Conservation (phyloP, 1,140 invertebrate genomes). For the Bombus turneri region DNA sequence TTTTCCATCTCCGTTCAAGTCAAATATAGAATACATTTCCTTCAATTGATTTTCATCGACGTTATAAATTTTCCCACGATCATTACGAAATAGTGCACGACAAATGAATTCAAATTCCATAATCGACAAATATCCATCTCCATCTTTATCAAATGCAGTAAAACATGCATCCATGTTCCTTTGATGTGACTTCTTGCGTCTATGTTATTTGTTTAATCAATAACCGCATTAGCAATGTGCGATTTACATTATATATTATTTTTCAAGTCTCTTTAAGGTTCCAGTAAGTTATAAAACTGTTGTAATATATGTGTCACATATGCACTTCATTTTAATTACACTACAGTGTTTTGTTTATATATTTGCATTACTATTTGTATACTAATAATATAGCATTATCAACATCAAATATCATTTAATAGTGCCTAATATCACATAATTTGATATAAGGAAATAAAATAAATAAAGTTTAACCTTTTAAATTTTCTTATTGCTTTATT, state of each 20-base stretch:
- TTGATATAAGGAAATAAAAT: neutral
- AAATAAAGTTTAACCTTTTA: neutral
- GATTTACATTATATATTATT: constrained; percentile 40
- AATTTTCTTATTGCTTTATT: neutral
- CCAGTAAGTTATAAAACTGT: constrained; percentile 18
- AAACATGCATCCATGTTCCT: constrained; percentile 93
- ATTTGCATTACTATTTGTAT: neutral
- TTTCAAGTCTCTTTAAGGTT: neutral
- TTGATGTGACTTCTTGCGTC: constrained; percentile 65
- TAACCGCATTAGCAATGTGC: constrained; percentile 61
- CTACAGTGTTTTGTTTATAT: constrained; percentile 10
- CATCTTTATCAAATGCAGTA: constrained; percentile 93
- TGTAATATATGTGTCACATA: constrained; percentile 40
- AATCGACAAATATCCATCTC: constrained; percentile 90
- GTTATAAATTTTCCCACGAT: constrained; percentile 92
- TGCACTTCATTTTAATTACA: constrained; percentile 12
- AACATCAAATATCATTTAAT: neutral
- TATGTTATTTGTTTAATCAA: constrained; percentile 79
- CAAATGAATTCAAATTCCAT: constrained; percentile 92
- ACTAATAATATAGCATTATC: neutral
- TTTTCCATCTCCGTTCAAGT: constrained; percentile 89
- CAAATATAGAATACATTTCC: constrained; percentile 91
- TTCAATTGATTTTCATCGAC: constrained; percentile 87
- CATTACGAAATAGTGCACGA: constrained; percentile 92
- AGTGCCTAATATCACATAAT: neutral